Conservation (phyloP, 2,888 invertebrate genomes). For the Cephus pulcher region DNA sequence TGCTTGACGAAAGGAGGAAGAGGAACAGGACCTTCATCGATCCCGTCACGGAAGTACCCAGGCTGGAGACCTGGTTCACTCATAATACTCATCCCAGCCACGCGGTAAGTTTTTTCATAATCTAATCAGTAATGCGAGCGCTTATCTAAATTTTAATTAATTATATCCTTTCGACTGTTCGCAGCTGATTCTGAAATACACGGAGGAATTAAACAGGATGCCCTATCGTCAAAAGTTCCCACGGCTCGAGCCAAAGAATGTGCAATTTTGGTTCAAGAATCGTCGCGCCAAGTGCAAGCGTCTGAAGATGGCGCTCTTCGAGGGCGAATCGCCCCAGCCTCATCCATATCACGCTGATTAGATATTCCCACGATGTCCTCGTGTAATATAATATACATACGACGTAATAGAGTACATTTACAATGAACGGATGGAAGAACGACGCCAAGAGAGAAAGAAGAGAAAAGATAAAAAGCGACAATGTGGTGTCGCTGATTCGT, state of each 20-base stretch:
- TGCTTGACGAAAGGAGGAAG: constrained; percentile 87
- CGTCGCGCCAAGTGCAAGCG: constrained; percentile 98
- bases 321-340: constrained; percentile 74
- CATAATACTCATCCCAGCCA: constrained; percentile 99
- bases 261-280: constrained; percentile 99
- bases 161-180: constrained; percentile 13
- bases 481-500: not conserved
- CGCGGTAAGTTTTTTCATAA: constrained; percentile 58
- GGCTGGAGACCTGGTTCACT: constrained; percentile 94
- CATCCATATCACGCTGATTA: constrained; percentile 65
- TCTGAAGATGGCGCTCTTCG: constrained; percentile 90
- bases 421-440: not conserved
- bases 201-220: constrained; percentile 96
- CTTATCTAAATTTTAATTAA: not conserved
- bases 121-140: not conserved
- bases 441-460: not conserved
- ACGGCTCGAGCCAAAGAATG: constrained; percentile 97
- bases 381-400: not conserved
- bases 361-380: constrained; percentile 19
- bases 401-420: not conserved
- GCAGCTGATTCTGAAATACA: constrained; percentile 94
- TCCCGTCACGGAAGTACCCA: constrained; percentile 97
- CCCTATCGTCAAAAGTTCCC: constrained; percentile 98
- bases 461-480: constrained; percentile 11
- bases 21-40: constrained; percentile 99